phyloP scores from a whole-genome alignment of 2,888 invertebrate species.

The Formica aserva region DNA sequence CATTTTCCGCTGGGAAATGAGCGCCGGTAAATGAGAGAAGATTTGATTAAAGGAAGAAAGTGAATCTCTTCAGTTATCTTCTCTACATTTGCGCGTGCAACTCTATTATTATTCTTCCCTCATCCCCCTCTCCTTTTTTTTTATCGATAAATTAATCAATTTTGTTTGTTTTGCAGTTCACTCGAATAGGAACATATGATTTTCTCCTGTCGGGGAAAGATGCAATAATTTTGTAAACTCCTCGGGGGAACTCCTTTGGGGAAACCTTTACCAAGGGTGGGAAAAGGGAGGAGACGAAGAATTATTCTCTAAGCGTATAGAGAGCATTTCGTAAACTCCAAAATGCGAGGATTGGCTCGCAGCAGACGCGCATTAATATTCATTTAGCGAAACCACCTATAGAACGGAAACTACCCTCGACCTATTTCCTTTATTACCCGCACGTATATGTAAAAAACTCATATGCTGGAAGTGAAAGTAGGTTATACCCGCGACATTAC shows the following conservation, averaged over 20 bases:
- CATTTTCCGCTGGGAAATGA: constrained; percentile 49
- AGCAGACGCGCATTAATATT: constrained; percentile 79
- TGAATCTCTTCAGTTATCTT: constrained; percentile 22
- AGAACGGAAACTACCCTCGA: constrained; percentile 66
- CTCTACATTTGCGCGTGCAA: background rate
- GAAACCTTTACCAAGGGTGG: background rate
- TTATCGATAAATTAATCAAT: background rate
- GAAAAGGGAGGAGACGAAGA: background rate
- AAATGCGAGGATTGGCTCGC: constrained; percentile 33
- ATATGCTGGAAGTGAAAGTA: constrained; percentile 66
- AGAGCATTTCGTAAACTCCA: constrained; percentile 2
- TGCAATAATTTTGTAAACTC: constrained; percentile 3
- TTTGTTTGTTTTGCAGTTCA: background rate
- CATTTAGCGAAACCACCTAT: constrained; percentile 76
- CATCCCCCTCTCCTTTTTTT: background rate
- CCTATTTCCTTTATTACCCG: constrained; percentile 64
- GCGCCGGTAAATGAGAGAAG: constrained; percentile 33
- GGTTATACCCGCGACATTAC: constrained; percentile 72
- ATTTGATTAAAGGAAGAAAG: constrained; percentile 34
- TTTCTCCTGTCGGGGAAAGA: background rate
- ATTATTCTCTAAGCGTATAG: background rate
- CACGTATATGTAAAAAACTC: constrained; percentile 53
- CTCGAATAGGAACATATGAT: background rate
- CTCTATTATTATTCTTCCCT: background rate
- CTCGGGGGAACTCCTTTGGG: background rate